phyloP scores from a whole-genome alignment of 2,888 invertebrate genomes.

The Anthophora plumipes region DNA sequence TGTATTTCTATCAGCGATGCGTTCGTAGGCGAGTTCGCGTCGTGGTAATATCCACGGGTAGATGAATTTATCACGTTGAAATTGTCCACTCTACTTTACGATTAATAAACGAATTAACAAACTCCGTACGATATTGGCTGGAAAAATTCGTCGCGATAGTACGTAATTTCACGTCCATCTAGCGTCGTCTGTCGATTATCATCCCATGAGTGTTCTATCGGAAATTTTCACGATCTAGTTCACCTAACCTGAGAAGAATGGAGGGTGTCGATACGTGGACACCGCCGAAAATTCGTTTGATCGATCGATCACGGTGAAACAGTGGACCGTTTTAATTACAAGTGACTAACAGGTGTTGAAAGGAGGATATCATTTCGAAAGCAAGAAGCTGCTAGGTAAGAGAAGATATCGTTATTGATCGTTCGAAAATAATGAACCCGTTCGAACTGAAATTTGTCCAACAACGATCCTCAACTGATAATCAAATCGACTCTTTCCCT shows the following conservation, averaged over 20 bases:
- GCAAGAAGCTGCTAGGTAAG: constrained; percentile 25
- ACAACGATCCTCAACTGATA: no score
- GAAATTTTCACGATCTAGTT: background rate
- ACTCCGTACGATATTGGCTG: background rate
- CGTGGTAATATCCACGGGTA: background rate
- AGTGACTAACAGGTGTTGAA: background rate
- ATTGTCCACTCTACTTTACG: background rate
- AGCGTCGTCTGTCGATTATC: background rate
- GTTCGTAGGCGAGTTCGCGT: background rate
- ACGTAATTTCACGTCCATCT: constrained; percentile 1
- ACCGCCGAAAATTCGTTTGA: background rate
- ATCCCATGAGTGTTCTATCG: background rate
- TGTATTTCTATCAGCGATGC: background rate
- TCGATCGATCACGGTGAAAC: constrained; percentile 13
- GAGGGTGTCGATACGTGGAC: background rate
- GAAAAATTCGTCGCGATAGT: background rate
- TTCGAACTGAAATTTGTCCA: background rate
- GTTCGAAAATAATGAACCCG: background rate
- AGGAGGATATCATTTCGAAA: background rate
- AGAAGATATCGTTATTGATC: background rate
- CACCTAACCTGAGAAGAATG: constrained; percentile 4
- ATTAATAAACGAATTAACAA: background rate
- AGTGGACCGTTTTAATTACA: constrained; percentile 11
- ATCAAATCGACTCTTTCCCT: no score
- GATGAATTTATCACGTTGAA: no score